Evolutionary conservation across 2,113 vertebrate genomes (phyloP), one percentile per base, ranked within the genome.

Genomic region (Etia nguti): DNA sequence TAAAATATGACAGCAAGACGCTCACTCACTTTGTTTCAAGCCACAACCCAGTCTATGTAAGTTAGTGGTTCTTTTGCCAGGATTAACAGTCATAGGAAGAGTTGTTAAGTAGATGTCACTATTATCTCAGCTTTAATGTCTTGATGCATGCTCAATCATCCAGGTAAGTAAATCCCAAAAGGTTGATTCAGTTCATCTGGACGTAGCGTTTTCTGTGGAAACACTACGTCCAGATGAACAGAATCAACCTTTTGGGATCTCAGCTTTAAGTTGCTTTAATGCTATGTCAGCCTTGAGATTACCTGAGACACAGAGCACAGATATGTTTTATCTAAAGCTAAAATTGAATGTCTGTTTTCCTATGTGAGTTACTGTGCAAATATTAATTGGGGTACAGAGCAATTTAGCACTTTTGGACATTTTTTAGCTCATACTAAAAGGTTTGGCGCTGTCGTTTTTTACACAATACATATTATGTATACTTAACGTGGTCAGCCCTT

Each of bases 121-220:
- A 13, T 68, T 11, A n/a, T 38, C 18, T 36, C 18, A 65, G 18
- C 60, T 8, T 22, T 70, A 41, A 68, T 57, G 56, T 31, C 26
- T 15, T 59, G 56, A 3, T 59, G 26, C 56, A 59, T 1, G 7
- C 24, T 59, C 56, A 29, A 29, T 59, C 56, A 57, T 57, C 55
- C 11, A 56, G 54, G 54, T 56, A 56, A 24, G 54, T 22, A 56
- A 2, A 24, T 56, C 55, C 55, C 12, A 5, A 57, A 29, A 57
- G 24, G 55, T 57, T 57, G 24, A 57, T 16, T 57, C 55, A 29
- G 24, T 29, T 57, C 55, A 57, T 57, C 55, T 57, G 55, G 55
- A 57, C 6, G 8, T 29, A 57, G 13, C 13, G 2, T 57, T 57
- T 29, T 0, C 55, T 26, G 0, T 29, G 55, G 0, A 29, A 9